Evolutionary conservation across 2,797 vertebrate species (phyloP).

Genomic region (Paguma larvata): DNA sequence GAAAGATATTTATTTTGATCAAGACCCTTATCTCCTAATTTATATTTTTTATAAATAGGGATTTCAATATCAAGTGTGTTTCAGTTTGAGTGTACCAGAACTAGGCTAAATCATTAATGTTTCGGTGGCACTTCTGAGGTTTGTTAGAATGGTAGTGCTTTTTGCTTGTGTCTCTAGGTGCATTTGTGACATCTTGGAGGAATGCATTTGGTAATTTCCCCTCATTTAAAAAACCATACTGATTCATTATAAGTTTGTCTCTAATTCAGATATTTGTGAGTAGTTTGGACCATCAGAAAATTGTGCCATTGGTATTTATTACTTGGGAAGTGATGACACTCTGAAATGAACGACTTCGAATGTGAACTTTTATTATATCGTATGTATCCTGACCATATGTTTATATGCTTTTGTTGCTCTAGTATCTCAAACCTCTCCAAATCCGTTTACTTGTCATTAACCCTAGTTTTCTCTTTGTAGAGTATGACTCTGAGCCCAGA

Average conservation of each 20-base stretch:
- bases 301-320: background rate
- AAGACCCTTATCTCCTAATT: background rate
- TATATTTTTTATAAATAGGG: background rate
- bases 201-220: background rate
- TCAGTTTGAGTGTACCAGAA: conserved; percentile 25
- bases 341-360: background rate
- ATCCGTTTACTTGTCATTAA: background rate
- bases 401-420: background rate
- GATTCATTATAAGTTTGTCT: background rate
- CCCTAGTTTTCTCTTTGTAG: background rate
- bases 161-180: background rate
- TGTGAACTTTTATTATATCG: background rate
- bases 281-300: background rate
- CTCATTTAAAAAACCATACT: background rate
- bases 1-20: background rate
- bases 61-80: background rate
- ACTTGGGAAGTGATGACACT: background rate
- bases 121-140: conserved; percentile 21
- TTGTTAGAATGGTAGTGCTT: conserved; percentile 15
- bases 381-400: background rate
- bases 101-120: background rate
- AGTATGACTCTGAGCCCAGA: background rate
- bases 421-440: background rate
- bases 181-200: background rate
- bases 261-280: background rate